phyloP scores from a whole-genome alignment of 2,888 invertebrate genomes.

The Habroteleia sp. region DNA sequence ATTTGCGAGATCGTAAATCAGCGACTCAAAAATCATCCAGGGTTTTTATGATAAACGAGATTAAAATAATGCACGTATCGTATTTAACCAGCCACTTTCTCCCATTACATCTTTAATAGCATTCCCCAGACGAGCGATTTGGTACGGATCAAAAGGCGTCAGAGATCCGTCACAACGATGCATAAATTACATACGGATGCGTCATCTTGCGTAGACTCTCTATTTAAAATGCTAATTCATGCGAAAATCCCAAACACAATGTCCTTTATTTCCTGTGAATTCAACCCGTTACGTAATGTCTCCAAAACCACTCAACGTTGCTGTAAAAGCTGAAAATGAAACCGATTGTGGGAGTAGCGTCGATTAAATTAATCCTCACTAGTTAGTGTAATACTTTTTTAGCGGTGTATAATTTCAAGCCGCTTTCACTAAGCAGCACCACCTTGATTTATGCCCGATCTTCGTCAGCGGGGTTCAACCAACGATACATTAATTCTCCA shows the following conservation, averaged over 20 bases:
- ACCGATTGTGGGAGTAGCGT: constrained; percentile 13
- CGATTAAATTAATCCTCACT: constrained; percentile 26
- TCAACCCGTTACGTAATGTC: constrained; percentile 6
- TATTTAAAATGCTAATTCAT: constrained; percentile 47
- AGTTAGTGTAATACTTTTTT: constrained; percentile 23
- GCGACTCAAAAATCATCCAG: constrained; percentile 48
- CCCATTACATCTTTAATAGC: constrained; percentile 51
- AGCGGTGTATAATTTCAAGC: constrained; percentile 12
- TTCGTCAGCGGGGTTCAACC: constrained; percentile 7
- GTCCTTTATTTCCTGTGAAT: constrained; percentile 4
- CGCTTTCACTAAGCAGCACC: constrained; percentile 35
- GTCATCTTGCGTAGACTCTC: constrained; percentile 21
- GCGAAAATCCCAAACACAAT: constrained; percentile 1
- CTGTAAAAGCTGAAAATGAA: background rate
- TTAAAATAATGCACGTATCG: constrained; percentile 60
- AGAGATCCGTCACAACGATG: constrained; percentile 27
- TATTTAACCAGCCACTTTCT: constrained; percentile 51
- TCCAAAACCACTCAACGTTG: background rate
- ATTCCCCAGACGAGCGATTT: constrained; percentile 26
- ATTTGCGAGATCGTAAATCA: constrained; percentile 59
- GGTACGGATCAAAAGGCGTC: constrained; percentile 38
- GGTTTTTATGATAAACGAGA: constrained; percentile 58
- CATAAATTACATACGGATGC: constrained; percentile 42
- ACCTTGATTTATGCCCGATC: constrained; percentile 28
- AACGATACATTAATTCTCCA: constrained; percentile 27